phyloP scores from a whole-genome alignment of 2,888 invertebrate species.

The Scelioninae gen. 1 region DNA sequence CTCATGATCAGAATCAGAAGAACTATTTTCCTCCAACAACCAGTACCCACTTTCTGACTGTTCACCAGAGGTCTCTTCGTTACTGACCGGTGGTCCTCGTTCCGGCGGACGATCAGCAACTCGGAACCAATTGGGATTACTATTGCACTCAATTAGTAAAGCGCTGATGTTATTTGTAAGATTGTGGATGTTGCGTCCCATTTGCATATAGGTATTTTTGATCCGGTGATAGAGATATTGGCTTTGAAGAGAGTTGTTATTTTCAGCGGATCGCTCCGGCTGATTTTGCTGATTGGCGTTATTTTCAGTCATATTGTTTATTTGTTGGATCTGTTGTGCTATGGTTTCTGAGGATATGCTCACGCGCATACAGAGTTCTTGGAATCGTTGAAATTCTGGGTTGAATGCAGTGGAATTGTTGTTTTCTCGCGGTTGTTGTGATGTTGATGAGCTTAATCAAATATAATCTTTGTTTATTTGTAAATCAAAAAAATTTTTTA shows the following conservation, averaged over 20 bases:
- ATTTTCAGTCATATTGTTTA: slow-evolving; percentile 7
- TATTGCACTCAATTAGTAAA: too few species aligned
- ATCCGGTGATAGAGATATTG: slow-evolving; percentile 7
- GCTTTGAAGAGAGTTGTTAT: neutral
- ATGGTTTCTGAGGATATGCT: neutral
- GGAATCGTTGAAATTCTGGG: neutral
- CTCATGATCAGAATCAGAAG: slow-evolving; percentile 80
- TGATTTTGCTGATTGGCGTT: neutral
- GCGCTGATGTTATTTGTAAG: too few species aligned
- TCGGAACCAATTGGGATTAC: too few species aligned
- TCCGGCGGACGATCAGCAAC: too few species aligned
- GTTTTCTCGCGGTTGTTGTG: neutral
- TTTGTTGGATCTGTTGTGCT: neutral
- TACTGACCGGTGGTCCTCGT: slow-evolving; percentile 50
- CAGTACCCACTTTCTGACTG: slow-evolving; percentile 81
- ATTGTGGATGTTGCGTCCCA: too few species aligned
- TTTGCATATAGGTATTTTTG: too few species aligned
- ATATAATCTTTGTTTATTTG: neutral
- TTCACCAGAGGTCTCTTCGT: slow-evolving; percentile 73
- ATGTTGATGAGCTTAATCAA: neutral
- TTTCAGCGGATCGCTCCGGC: neutral
- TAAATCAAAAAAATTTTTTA: too few species aligned
- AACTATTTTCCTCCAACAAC: slow-evolving; percentile 81
- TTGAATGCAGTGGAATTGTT: neutral
- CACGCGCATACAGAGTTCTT: neutral